These are phyloP conservation scores for Microtus montanus DNA, from an alignment of 2,113 vertebrate species.

Conservation along the genomic window DNA sequence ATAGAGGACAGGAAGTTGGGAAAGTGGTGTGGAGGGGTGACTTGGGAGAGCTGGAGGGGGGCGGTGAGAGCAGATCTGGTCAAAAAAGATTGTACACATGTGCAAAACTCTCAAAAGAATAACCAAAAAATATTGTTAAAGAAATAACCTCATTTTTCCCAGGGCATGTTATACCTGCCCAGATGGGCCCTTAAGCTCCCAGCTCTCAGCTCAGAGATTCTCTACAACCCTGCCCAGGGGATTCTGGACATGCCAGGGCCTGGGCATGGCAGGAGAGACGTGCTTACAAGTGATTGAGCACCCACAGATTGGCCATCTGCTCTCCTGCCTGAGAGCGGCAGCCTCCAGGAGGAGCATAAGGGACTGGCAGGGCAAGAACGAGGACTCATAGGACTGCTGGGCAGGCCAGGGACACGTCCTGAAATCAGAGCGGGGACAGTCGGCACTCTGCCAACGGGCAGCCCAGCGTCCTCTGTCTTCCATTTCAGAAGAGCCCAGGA, in stretches of 20 bases:
- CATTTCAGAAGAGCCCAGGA: slow-evolving; percentile 4
- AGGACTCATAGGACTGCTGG: not conserved
- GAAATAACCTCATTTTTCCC: not conserved
- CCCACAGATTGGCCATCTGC: not conserved
- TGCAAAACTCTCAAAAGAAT: not conserved
- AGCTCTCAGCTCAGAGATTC: not conserved
- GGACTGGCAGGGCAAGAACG: not conserved
- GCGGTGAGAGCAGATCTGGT: too few relatives aligned
- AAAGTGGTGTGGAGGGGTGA: too few relatives aligned
- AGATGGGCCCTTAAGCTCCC: too few relatives aligned
- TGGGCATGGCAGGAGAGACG: accelerated
- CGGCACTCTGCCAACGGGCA: accelerated
- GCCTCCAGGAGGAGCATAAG: not conserved
- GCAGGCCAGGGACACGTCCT: not conserved
- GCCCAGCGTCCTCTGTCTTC: not conserved
- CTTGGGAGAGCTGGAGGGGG: too few relatives aligned
- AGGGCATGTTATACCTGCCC: not conserved
- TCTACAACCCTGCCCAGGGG: not conserved
- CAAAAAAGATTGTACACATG: not conserved
- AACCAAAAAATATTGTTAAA: not conserved
- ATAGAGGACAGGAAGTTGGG: not conserved
- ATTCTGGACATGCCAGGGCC: not conserved
- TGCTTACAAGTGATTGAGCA: not conserved
- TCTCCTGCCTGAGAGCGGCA: not conserved
- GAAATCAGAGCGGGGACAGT: not conserved